A percentile compares a stretch with the other conserved stretches of the same genome.
phyloP scores from a whole-genome alignment of 2,113 vertebrate species.

The Leptosomus discolor region DNA sequence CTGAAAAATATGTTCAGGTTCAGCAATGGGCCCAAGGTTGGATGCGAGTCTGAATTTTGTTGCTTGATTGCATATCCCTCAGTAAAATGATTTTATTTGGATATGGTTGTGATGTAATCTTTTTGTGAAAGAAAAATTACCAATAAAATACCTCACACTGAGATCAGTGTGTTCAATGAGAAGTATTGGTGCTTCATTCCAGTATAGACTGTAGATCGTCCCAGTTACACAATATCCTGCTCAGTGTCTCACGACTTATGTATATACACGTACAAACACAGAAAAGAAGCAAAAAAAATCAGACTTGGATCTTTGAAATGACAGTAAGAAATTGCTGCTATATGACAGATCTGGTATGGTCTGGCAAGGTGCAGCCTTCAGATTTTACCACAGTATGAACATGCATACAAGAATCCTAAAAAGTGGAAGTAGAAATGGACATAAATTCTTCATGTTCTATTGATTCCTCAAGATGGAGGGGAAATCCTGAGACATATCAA shows the following conservation, averaged over 20 bases:
- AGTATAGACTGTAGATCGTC: neutral
- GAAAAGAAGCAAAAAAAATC: neutral
- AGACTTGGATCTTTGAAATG: neutral
- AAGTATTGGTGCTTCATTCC: neutral
- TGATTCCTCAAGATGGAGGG: neutral
- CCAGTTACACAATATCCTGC: too few species aligned
- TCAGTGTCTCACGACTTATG: neutral
- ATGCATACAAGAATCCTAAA: neutral
- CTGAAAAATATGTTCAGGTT: too few species aligned
- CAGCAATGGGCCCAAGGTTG: fast-evolving
- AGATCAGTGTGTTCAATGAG: fast-evolving
- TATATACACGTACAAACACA: neutral
- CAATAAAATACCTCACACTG: neutral
- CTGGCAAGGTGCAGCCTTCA: neutral
- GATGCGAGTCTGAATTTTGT: neutral
- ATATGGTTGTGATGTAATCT: neutral
- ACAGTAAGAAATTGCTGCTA: neutral
- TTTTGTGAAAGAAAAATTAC: neutral
- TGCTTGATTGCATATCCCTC: neutral
- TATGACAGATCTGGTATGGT: neutral
- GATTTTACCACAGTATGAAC: neutral
- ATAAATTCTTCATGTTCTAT: neutral
- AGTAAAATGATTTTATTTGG: neutral
- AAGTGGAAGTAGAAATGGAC: neutral
- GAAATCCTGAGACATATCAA: neutral